Evolutionary conservation across 2,888 invertebrate species (phyloP).

Genomic region (Dryobotodes eremita): DNA sequence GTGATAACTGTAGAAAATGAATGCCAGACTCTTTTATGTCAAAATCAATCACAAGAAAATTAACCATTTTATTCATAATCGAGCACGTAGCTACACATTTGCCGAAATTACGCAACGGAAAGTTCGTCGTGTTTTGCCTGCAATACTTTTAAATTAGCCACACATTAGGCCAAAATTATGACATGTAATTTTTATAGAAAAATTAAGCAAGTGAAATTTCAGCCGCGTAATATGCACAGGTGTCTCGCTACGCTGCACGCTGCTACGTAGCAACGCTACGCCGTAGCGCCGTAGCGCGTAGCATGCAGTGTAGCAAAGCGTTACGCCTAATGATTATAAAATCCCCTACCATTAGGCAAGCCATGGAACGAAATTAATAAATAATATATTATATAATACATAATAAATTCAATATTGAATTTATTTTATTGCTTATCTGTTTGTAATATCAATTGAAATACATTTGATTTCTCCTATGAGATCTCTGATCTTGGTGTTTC

Average conservation of each 20-base stretch:
- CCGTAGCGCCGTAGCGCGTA: conserved; percentile 30
- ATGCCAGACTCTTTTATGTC: not conserved
- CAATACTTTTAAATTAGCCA: not conserved
- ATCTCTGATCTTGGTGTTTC: not conserved
- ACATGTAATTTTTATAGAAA: not conserved
- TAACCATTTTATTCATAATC: not conserved
- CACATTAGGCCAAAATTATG: not conserved
- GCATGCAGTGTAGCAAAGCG: conserved; percentile 27
- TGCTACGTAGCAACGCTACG: conserved; percentile 20
- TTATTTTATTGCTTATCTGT: conserved; percentile 8
- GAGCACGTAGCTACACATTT: not conserved
- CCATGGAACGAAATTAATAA: not conserved
- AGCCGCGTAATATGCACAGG: not conserved
- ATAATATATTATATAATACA: too few relatives aligned
- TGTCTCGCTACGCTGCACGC: not conserved
- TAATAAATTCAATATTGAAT: not conserved
- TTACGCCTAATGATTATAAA: conserved; percentile 36
- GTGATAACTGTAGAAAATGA: too few relatives aligned
- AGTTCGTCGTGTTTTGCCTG: not conserved
- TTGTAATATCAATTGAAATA: not conserved
- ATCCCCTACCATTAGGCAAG: conserved; percentile 36
- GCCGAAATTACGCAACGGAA: not conserved
- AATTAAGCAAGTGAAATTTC: not conserved
- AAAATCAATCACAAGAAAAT: not conserved
- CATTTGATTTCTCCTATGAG: too few relatives aligned